Evolutionary conservation across 2,888 invertebrate genomes (phyloP).

Genomic region (Ferrisia virgata): DNA sequence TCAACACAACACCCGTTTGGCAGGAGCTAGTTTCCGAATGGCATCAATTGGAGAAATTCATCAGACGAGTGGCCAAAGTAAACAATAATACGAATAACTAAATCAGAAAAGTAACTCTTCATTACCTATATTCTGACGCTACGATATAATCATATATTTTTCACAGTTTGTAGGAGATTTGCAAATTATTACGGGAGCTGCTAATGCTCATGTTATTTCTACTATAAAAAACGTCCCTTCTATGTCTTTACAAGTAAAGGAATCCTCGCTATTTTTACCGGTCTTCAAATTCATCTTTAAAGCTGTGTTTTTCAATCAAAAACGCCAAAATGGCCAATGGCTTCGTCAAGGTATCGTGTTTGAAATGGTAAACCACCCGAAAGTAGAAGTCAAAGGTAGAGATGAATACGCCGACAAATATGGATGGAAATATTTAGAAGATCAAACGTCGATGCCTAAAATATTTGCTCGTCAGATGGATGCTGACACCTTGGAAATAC

Average conservation of each 20-base stretch:
- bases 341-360: not conserved
- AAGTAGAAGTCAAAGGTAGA: not conserved
- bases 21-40: not conserved
- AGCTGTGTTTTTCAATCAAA: not conserved
- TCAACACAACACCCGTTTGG: not conserved
- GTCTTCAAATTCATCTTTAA: not conserved
- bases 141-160: not conserved
- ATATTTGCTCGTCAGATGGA: not conserved
- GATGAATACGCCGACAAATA: not conserved
- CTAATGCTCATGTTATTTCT: not conserved
- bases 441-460: not conserved
- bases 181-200: not conserved
- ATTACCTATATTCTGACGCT: no score
- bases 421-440: not conserved
- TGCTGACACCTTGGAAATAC: not conserved
- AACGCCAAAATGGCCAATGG: not conserved
- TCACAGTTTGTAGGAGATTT: not conserved
- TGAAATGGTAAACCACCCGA: not conserved
- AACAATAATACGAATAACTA: not conserved
- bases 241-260: not conserved
- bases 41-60: not conserved
- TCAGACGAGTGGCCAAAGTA: not conserved
- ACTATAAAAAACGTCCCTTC: no score
- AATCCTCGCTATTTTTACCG: not conserved
- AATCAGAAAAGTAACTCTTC: no score